Conservation (phyloP, 2,888 invertebrate genomes). For the Phalera bucephala region DNA sequence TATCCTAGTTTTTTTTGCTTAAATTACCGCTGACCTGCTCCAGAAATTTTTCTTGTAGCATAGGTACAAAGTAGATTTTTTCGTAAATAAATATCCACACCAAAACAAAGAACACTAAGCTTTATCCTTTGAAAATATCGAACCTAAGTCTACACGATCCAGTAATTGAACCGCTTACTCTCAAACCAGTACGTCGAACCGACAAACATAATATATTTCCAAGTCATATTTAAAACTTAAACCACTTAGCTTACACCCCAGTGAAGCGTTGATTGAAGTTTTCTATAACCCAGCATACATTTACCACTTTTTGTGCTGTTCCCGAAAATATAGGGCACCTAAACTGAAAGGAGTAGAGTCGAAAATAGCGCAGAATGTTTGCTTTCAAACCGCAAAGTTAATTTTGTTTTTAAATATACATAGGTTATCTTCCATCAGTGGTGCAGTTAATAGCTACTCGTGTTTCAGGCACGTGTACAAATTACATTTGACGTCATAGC, state of each 20-base stretch:
- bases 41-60: no score
- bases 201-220: slow-evolving; percentile 7
- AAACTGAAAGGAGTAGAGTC: slow-evolving; percentile 4
- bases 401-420: slow-evolving; percentile 36
- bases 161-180: no score
- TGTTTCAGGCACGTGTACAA: slow-evolving; percentile 32
- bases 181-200: no score
- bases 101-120: no score
- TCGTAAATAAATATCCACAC: no score
- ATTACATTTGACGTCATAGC: slow-evolving; percentile 25
- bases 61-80: no score
- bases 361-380: slow-evolving; percentile 6
- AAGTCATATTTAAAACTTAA: slow-evolving; percentile 6
- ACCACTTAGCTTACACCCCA: slow-evolving; percentile 38
- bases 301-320: slow-evolving; percentile 25
- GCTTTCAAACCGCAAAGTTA: slow-evolving; percentile 10
- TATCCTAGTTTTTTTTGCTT: no score
- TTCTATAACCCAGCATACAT: slow-evolving; percentile 43
- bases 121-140: no score
- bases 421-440: slow-evolving; percentile 55
- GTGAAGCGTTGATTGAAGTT: slow-evolving; percentile 50
- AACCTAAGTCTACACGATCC: no score
- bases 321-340: slow-evolving; percentile 5
- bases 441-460: slow-evolving; percentile 40
- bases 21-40: no score